A percentile compares a stretch with the other conserved stretches of the same genome.
Conservation (phyloP, 2,113 vertebrate genomes). For the Alosa alosa region DNA sequence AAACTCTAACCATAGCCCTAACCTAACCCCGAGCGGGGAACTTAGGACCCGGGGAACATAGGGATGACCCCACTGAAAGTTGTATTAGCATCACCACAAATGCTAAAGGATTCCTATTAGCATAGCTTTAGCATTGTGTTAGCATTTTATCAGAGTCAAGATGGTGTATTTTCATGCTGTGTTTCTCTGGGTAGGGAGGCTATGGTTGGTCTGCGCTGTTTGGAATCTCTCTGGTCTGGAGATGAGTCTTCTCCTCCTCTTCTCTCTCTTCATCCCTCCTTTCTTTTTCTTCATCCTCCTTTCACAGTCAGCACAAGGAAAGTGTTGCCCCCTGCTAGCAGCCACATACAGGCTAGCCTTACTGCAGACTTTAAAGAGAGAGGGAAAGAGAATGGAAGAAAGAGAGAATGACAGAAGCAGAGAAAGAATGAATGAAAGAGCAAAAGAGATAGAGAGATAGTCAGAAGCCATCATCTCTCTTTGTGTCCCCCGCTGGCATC, state of each 20-base stretch:
- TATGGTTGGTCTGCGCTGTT: background rate
- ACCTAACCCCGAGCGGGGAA: no score
- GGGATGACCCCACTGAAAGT: background rate
- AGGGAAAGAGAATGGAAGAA: background rate
- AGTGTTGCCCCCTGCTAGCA: constrained; percentile 6
- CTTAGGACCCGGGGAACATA: no score
- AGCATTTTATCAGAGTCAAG: no score
- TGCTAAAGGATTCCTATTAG: background rate
- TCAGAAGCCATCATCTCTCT: constrained; percentile 60
- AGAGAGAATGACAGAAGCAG: background rate
- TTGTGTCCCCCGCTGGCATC: constrained; percentile 61
- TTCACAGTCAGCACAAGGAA: background rate
- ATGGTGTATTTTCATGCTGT: background rate
- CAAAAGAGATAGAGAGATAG: constrained; percentile 42
- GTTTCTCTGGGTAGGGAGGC: background rate
- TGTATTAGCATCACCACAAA: background rate
- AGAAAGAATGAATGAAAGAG: background rate
- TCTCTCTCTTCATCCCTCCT: background rate
- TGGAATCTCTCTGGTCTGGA: background rate
- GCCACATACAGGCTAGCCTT: constrained; percentile 19
- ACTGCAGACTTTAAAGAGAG: constrained; percentile 10
- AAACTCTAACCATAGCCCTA: no score
- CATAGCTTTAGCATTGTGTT: background rate
- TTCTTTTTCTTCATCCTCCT: background rate
- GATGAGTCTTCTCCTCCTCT: background rate